These are phyloP conservation scores for Drosophila sp. DNA, from an alignment of 1,140 invertebrate species.

Conservation along the genomic window DNA sequence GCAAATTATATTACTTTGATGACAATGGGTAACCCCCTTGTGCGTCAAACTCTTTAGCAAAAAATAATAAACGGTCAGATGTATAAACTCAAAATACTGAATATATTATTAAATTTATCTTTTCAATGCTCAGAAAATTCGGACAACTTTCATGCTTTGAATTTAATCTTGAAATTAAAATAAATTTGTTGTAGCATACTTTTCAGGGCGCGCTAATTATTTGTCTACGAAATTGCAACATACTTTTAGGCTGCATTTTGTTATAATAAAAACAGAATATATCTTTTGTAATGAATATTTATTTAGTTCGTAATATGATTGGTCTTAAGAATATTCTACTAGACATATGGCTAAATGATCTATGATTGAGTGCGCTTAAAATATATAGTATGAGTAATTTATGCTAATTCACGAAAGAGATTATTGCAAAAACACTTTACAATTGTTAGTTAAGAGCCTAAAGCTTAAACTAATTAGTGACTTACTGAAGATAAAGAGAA, in stretches of 20 bases:
- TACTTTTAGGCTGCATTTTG: neutral
- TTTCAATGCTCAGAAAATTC: too few relatives aligned
- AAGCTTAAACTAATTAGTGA: slow-evolving; percentile 4
- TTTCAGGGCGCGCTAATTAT: neutral
- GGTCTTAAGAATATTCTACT: slow-evolving; percentile 48
- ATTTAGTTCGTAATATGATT: slow-evolving; percentile 42
- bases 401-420: slow-evolving; percentile 52
- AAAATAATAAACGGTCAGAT: too few relatives aligned
- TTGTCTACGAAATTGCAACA: neutral
- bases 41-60: neutral
- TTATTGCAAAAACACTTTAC: slow-evolving; percentile 32
- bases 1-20: slow-evolving; percentile 23
- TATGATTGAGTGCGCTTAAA: slow-evolving; percentile 50
- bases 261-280: too few relatives aligned
- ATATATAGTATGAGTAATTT: slow-evolving; percentile 43
- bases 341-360: slow-evolving; percentile 59
- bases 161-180: too few relatives aligned
- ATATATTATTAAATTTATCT: too few relatives aligned
- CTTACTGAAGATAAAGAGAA: slow-evolving; percentile 24
- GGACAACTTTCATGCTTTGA: too few relatives aligned
- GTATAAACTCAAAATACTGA: too few relatives aligned
- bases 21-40: slow-evolving; percentile 10
- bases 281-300: slow-evolving; percentile 49
- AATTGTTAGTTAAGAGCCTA: slow-evolving; percentile 1
- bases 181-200: slow-evolving; percentile 14